phyloP scores from a whole-genome alignment of 2,888 invertebrate genomes.

The Thera obeliscata region DNA sequence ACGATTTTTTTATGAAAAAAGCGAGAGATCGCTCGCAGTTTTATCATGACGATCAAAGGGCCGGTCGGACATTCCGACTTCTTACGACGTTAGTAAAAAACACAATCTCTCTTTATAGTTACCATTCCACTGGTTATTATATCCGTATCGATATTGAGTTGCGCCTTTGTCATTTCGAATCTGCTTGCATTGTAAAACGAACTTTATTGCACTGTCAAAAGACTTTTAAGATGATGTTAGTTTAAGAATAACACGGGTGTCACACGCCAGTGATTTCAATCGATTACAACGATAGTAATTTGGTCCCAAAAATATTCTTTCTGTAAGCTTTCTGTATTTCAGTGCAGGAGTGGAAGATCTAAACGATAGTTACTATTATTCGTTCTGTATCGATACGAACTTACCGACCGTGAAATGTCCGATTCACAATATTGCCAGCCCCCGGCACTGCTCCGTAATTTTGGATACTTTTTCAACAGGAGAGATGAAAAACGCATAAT shows the following conservation, averaged over 20 bases:
- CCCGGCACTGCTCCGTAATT: constrained; percentile 63
- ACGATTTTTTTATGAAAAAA: constrained; percentile 66
- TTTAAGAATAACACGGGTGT: no score
- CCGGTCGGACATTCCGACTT: constrained; percentile 81
- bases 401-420: constrained; percentile 81
- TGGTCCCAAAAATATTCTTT: no score
- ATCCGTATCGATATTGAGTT: constrained; percentile 77
- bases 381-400: constrained; percentile 48
- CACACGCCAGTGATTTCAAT: no score
- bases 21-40: constrained; percentile 75
- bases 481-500: constrained; percentile 43
- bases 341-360: constrained; percentile 10
- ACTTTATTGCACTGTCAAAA: neutral
- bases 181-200: constrained; percentile 5
- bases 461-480: constrained; percentile 58
- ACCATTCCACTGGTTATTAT: constrained; percentile 84
- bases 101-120: constrained; percentile 84
- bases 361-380: constrained; percentile 11
- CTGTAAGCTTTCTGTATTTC: no score
- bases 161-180: constrained; percentile 17
- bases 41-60: constrained; percentile 84
- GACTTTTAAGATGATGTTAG: neutral
- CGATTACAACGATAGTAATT: no score
- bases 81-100: constrained; percentile 84
- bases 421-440: constrained; percentile 72